These are phyloP conservation scores for Pterostichus madidus DNA, from an alignment of 2,888 invertebrate genomes.

Conservation along the genomic window DNA sequence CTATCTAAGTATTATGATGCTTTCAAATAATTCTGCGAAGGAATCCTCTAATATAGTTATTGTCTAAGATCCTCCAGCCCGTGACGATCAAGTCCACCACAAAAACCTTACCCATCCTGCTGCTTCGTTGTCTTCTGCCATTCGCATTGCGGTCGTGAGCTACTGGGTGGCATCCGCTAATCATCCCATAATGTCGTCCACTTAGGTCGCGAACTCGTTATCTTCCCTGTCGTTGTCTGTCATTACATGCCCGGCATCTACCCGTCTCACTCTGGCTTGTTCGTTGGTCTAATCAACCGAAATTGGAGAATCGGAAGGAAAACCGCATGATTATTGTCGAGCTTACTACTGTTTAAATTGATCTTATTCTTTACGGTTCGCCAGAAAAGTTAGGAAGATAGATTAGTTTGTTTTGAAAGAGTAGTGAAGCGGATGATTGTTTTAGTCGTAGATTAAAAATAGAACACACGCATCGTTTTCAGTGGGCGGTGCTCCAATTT, in stretches of 20 bases:
- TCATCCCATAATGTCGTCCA: slow-evolving; percentile 72
- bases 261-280: slow-evolving; percentile 20
- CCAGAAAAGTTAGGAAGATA: not conserved
- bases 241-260: slow-evolving; percentile 32
- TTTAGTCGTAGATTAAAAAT: not conserved
- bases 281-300: slow-evolving; percentile 45
- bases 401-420: not conserved
- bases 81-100: not conserved
- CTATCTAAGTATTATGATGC: too few relatives aligned
- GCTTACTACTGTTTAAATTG: slow-evolving; percentile 60
- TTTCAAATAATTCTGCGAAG: too few relatives aligned
- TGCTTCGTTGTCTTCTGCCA: not conserved
- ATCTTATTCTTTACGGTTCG: slow-evolving; percentile 9
- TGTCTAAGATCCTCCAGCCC: not conserved
- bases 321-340: slow-evolving; percentile 59
- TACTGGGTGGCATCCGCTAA: slow-evolving; percentile 75
- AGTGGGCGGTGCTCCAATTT: not conserved
- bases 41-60: slow-evolving; percentile 4
- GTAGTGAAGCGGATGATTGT: not conserved
- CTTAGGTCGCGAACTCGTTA: slow-evolving; percentile 40
- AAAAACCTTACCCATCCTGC: not conserved
- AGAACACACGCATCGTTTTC: slow-evolving; percentile 29
- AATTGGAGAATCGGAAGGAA: slow-evolving; percentile 63
- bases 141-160: slow-evolving; percentile 72
- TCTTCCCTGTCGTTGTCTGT: slow-evolving; percentile 38